Evolutionary conservation across 1,140 invertebrate species (phyloP).

Genomic region (Littorina saxatilis): DNA sequence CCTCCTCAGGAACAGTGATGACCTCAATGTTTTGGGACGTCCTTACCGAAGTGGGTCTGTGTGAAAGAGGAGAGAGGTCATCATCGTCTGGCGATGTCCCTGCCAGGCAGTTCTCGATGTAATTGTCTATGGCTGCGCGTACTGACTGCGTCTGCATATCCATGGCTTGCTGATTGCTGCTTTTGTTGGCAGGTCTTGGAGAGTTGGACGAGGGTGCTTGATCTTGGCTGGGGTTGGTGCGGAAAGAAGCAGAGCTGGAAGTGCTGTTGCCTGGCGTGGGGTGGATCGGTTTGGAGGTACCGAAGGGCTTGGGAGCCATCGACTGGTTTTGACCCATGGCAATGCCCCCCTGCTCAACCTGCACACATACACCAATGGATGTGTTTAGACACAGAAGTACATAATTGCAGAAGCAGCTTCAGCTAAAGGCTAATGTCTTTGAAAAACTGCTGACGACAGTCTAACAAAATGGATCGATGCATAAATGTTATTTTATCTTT

Average conservation of each 20-base stretch:
- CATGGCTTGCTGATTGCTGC: neutral
- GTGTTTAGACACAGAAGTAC: too few species aligned
- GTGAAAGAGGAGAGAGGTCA: neutral
- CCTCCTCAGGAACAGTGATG: slow-evolving; percentile 9
- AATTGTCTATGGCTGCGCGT: slow-evolving; percentile 47
- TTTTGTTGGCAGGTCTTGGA: neutral
- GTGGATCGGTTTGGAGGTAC: neutral
- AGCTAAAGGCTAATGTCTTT: too few species aligned
- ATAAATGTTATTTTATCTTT: too few species aligned
- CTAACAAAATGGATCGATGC: too few species aligned
- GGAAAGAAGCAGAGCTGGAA: neutral
- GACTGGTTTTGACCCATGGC: too few species aligned
- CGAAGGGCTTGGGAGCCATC: neutral
- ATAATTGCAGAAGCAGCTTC: too few species aligned
- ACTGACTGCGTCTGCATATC: slow-evolving; percentile 38
- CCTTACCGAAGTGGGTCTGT: neutral
- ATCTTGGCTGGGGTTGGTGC: neutral
- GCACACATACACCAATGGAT: too few species aligned
- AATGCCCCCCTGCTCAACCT: too few species aligned
- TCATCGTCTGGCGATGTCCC: slow-evolving; percentile 74
- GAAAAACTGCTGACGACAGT: too few species aligned
- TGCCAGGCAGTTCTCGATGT: slow-evolving; percentile 77
- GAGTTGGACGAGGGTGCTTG: neutral
- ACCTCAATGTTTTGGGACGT: neutral
- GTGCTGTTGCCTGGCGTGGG: neutral